These are phyloP conservation scores for Alcedo atthis DNA, from an alignment of 2,797 vertebrate genomes.

Conservation along the genomic window DNA sequence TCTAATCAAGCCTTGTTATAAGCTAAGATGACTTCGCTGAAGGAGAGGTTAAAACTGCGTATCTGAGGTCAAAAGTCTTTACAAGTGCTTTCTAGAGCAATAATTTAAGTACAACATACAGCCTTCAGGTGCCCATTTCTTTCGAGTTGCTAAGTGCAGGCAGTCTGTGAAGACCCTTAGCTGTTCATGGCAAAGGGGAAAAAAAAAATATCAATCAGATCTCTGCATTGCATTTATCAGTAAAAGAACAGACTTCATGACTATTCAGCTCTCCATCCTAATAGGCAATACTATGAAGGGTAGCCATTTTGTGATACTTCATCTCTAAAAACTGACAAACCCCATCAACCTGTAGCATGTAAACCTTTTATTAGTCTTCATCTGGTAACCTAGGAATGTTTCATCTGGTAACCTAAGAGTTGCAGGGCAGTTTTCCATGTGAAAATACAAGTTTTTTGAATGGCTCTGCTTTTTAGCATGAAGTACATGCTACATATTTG, in stretches of 20 bases:
- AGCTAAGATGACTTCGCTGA: not conserved
- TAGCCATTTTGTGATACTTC: not conserved
- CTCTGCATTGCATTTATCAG: not conserved
- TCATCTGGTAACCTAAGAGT: not conserved
- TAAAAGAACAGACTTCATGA: not conserved
- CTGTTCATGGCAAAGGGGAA: not conserved
- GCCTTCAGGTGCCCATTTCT: not conserved
- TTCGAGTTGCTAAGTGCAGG: not conserved
- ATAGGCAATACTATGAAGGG: not conserved
- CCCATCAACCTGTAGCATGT: not conserved
- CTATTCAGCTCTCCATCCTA: not conserved
- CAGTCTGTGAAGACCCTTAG: not conserved
- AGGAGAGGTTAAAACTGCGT: not conserved
- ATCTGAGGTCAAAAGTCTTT: not conserved
- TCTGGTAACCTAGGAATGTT: not conserved
- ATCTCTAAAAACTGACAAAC: not conserved
- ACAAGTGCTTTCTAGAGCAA: slow-evolving; percentile 25
- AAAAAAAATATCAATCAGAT: not conserved
- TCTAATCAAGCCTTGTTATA: not conserved
- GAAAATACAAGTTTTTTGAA: not conserved
- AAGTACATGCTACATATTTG: not conserved
- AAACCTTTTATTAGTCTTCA: not conserved
- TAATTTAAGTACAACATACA: not conserved
- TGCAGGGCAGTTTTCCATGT: not conserved
- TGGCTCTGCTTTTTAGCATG: not conserved